Base-by-base conservation (phyloP, 2,113 vertebrate species). In the Gasterosteus aculeatus region DNA sequence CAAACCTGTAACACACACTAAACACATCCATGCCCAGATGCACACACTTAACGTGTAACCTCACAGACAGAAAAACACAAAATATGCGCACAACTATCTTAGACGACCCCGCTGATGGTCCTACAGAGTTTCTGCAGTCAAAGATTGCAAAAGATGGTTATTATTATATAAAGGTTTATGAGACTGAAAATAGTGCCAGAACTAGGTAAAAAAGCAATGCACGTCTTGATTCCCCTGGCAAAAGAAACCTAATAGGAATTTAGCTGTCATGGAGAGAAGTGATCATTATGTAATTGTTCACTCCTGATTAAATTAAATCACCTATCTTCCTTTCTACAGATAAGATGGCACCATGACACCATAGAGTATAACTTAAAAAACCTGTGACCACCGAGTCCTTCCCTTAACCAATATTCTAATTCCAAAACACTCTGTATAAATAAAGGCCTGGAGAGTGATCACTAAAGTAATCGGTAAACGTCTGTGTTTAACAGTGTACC, bases 261-360 rank as follows among this genome's bases (percentile, higher is more conserved):
- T 57, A 68, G 54, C 67, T 72, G 60, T 69, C 29, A 2, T 63
- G 53, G 46, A 66, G 51, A 70, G 71, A 78, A 71, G 68, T 57
- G 22, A 81, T 80, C 47, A 80, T 82, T 82, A 75, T 75, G 57
- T 82, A 77, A 85, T 88, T 77, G 75, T 78, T 78, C 66, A 63
- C 53, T 74, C 62, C 61, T 80, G 75, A 80, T 82, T 75, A 79
- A 71, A 86, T 72, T 2, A 61, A 85, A 83, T 78, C 3, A 82
- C 7, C 12, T 66, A 54, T 77, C 54, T 86, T 63, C 47, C 51
- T 47, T 74, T 85, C 54, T 71, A 38, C 77, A 85, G 75, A 81
- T 83, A 83, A 72, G 31, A 69, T 78, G 69, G 82, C 56, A 69
- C 22, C 22, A 26, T 26, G 69, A 72, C 46, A 72, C 39, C 49